Percentiles rank a stretch among this genome's conserved stretches.
phyloP scores from a whole-genome alignment of 2,797 vertebrate genomes.

The Gobio occitaniae region DNA sequence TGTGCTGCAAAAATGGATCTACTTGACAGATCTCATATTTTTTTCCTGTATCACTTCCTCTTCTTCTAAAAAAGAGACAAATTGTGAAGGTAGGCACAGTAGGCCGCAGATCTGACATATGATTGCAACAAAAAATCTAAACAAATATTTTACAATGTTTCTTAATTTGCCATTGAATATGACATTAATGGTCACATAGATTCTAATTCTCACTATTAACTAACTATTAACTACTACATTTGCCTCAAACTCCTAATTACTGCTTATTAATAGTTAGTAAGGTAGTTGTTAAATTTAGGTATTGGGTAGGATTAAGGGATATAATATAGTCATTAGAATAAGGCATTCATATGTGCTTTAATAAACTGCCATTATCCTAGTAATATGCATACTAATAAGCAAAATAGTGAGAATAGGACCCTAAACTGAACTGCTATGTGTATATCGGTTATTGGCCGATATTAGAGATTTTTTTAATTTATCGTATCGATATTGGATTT shows the following conservation, averaged over 20 bases:
- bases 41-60: background rate
- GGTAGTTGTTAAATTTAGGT: too few relatives aligned
- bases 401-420: too few relatives aligned
- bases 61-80: background rate
- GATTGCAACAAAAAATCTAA: background rate
- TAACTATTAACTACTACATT: too few relatives aligned
- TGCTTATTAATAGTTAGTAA: too few relatives aligned
- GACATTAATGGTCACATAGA: background rate
- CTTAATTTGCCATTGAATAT: background rate
- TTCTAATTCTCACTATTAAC: too few relatives aligned
- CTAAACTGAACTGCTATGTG: background rate
- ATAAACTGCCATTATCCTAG: too few relatives aligned
- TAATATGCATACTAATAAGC: too few relatives aligned
- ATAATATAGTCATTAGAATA: too few relatives aligned
- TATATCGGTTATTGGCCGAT: background rate
- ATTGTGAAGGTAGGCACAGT: background rate
- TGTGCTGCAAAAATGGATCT: slow-evolving; percentile 37
- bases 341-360: too few relatives aligned
- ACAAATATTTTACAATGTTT: background rate
- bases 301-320: too few relatives aligned
- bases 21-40: slow-evolving; percentile 15
- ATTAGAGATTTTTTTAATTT: background rate
- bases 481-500: background rate
- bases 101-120: background rate
- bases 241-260: too few relatives aligned